These are phyloP conservation scores for Rhizomys pruinosus DNA, from an alignment of 2,113 vertebrate genomes.

Conservation along the genomic window DNA sequence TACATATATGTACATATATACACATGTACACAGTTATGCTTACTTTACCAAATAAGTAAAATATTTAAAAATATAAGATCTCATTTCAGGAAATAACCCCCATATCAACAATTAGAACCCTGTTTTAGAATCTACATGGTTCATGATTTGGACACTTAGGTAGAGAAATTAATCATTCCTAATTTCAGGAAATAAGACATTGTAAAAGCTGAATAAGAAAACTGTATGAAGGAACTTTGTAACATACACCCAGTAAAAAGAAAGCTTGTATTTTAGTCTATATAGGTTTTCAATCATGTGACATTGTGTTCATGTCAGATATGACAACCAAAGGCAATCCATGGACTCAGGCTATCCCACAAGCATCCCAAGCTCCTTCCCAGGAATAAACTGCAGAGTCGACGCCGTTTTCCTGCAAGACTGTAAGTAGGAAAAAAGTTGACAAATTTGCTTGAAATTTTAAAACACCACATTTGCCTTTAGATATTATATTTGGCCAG, in stretches of 20 bases:
- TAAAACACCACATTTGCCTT: background rate
- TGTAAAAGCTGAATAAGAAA: background rate
- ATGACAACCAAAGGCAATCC: conserved; percentile 85
- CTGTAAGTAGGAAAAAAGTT: conserved; percentile 82
- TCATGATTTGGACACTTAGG: background rate
- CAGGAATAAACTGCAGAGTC: conserved; percentile 84
- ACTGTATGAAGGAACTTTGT: background rate
- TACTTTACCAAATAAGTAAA: background rate
- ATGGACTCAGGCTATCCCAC: conserved; percentile 91
- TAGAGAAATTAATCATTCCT: background rate
- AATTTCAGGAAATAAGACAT: background rate
- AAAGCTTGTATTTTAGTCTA: background rate
- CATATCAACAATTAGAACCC: background rate
- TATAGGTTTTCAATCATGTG: background rate
- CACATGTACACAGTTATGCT: background rate
- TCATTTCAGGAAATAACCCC: background rate
- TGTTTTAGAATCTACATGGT: background rate
- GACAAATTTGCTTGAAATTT: conserved; percentile 1
- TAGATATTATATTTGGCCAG: background rate
- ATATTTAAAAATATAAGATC: conserved; percentile 23
- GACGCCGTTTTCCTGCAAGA: conserved; percentile 89
- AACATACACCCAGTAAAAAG: background rate
- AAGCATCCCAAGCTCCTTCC: conserved; percentile 82
- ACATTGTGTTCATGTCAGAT: conserved; percentile 84
- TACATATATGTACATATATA: background rate